These are phyloP conservation scores for Sinotaia quadrata DNA, from an alignment of 2,888 invertebrate species.

Conservation along the genomic window DNA sequence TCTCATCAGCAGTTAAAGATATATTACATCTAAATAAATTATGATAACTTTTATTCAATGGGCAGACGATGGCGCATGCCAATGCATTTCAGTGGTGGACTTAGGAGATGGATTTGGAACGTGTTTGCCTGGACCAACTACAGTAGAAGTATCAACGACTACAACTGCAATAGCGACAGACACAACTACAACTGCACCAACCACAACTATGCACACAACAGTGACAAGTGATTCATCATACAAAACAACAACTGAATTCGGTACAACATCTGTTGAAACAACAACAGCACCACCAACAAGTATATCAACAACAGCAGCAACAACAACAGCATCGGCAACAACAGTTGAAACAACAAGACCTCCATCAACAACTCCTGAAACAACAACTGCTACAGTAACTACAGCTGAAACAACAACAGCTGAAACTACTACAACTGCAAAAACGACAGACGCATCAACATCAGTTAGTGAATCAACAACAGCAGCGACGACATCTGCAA, in stretches of 20 bases:
- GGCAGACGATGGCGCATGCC: no score
- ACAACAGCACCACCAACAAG: constrained; percentile 1
- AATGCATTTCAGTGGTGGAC: no score
- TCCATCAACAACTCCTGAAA: neutral
- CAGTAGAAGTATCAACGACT: neutral
- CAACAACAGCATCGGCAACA: neutral
- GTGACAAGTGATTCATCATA: neutral
- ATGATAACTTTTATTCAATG: no score
- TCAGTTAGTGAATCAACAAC: neutral
- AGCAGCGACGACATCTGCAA: neutral
- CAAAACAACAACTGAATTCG: neutral
- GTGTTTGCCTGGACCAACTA: no score
- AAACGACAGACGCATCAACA: neutral
- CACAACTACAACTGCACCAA: neutral
- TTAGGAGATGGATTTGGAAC: no score
- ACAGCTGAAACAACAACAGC: neutral
- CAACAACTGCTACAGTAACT: neutral
- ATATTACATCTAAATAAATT: no score
- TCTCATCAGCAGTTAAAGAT: no score
- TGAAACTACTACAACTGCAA: neutral
- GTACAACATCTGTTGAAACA: neutral
- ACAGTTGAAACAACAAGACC: neutral
- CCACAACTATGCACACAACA: neutral
- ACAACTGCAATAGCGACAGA: neutral
- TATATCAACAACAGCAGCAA: neutral